Base-by-base conservation (phyloP, 2,888 invertebrate species). In the Ptilodon capucinus region DNA sequence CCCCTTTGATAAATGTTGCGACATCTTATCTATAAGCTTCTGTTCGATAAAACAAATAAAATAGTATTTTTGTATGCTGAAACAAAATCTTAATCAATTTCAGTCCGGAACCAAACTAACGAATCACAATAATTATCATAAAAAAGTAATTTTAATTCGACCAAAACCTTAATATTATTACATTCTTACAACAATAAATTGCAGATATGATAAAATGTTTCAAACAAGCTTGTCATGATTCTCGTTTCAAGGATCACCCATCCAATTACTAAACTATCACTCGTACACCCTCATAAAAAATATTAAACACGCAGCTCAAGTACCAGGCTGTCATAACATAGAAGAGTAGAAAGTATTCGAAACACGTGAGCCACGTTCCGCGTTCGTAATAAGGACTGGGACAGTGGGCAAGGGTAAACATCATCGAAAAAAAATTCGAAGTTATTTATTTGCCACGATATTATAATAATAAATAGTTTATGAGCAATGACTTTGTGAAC, bases 311-410 rank as follows among this genome's bases (percentile, higher is more conserved):
- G 32, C 5, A 32, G 14, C 11, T 36, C 36, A 36, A 18, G 36
- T 36, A 36, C 36, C 18, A 36, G 18, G 36, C 18, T 36, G 18
- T 36, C 36, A 36, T 32, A 14, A 56, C 50, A 54, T 51, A 47
- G 48, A 54, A 50, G 39, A 62, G 57, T 59, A 52, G 53, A 60
- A 56, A 44, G 53, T 48, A 58, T 52, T 51, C 61, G 48, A 48
- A 51, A 52, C 45, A 71, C 57, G 46, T 66, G 13, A 53, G 59
- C 59, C 74, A 74, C 74, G 73, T 74, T 56, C 51, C 47, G 44
- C 56, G 48, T 64, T 57, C 60, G 55, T 47, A 42, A 55, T 63
- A 63, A 60, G 64, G 69, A 67, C 65, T 63, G 55, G 62, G 60
- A 66, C 71, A 65, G 57, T 64, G 32, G 54, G 42, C 48, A 47